phyloP scores from a whole-genome alignment of 2,888 invertebrate genomes.

The Limnephilus marmoratus region DNA sequence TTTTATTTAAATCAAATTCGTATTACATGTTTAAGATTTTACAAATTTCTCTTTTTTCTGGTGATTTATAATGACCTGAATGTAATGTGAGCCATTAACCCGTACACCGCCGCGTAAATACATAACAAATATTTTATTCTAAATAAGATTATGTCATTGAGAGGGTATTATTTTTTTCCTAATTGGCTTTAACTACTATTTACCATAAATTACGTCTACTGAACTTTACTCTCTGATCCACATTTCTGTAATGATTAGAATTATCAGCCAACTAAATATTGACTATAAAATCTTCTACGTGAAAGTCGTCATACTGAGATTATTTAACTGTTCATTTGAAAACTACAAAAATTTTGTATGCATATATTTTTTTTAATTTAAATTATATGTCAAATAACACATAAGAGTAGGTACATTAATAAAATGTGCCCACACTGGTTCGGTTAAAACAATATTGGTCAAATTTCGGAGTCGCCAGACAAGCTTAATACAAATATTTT shows the following conservation, averaged over 20 bases:
- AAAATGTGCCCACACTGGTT: no score
- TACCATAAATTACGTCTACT: background rate
- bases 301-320: background rate
- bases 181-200: slow-evolving; percentile 7
- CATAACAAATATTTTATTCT: background rate
- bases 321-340: no score
- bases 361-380: no score
- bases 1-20: background rate
- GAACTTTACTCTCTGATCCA: slow-evolving; percentile 28
- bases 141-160: background rate
- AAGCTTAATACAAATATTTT: no score
- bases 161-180: slow-evolving; percentile 10
- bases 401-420: no score
- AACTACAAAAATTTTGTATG: no score
- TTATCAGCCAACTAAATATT: background rate
- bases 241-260: background rate
- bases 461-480: no score
- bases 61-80: background rate
- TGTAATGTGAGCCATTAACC: background rate
- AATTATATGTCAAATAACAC: no score
- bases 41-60: background rate
- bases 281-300: background rate
- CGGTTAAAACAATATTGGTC: no score
- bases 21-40: background rate
- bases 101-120: background rate